Evolutionary conservation across 2,888 invertebrate species (phyloP), one percentile per base, ranked within the genome.

Genomic region (Andrena praecox): DNA sequence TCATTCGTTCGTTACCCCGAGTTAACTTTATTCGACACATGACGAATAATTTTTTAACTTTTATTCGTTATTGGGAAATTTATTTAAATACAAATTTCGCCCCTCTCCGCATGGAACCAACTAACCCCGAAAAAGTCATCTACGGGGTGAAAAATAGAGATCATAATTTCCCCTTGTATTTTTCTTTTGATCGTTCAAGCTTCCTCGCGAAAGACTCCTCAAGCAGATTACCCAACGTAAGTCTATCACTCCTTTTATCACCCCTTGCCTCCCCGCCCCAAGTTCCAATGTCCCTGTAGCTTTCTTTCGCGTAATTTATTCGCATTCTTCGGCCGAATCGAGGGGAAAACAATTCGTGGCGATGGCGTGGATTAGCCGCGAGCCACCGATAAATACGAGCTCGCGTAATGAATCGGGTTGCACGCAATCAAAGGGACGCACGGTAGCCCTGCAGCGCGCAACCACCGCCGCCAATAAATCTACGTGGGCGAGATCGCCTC

Each of bases 401-500:
- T 31, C 69, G 50, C 66, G 77, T 74, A 70, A 82, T 82, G 75
- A 74, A 87, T 78, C 80, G 62, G 59, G 69, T 59, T 63, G 69
- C 75, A 62, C 79, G 79, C 68, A 80, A 87, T 87, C 75, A 75
- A 75, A 71, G 71, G 59, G 63, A 64, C 42, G 59, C 66, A 56
- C 87, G 70, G 86, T 81, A 83, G 76, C 74, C 79, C 74, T 79
- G 77, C 77, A 84, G 77, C 69, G 78, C 60, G 76, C 75, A 59
- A 62, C 73, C 54, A 74, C 81, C 73, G 77, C 76, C 71, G 89
- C 82, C 86, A 86, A 89, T 89, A 89, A 90, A 89, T 90, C 89
- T 87, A 85, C 87, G 82, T 82, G 87, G 81, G 82, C 80, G 82
- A 89, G 90, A 89, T 89, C 86, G 84, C 73, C 79, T 85, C 81